phyloP scores from a whole-genome alignment of 2,113 vertebrate species.

The Morphnarchus princeps region DNA sequence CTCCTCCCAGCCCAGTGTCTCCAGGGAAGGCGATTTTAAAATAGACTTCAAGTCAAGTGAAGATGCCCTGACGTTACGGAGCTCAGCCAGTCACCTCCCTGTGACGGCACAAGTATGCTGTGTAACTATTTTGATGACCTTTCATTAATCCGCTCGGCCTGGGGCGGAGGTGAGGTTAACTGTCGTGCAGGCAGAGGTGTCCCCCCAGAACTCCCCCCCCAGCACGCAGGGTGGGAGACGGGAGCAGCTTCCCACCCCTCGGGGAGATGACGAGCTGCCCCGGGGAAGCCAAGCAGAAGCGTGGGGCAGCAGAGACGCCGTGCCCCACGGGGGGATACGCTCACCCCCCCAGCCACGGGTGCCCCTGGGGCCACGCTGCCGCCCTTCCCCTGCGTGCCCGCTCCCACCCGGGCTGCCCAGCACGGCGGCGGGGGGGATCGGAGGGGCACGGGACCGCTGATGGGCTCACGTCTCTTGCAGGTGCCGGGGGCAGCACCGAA shows the following conservation, averaged over 20 bases:
- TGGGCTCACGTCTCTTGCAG: neutral
- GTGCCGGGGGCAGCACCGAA: neutral
- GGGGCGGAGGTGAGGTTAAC: neutral
- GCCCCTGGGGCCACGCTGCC: neutral
- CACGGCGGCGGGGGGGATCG: accelerated
- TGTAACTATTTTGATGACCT: neutral
- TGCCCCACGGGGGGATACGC: accelerated
- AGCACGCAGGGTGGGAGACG: accelerated
- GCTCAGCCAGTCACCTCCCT: neutral
- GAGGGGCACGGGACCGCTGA: neutral
- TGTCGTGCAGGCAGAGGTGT: neutral
- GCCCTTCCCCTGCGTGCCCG: too few species aligned
- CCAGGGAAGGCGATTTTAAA: neutral
- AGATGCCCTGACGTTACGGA: neutral
- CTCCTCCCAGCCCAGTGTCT: neutral
- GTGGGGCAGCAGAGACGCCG: neutral
- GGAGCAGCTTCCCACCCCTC: neutral
- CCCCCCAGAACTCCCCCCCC: too few species aligned
- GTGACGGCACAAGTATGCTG: neutral
- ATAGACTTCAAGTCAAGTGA: neutral
- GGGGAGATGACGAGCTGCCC: accelerated
- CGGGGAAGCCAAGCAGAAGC: neutral
- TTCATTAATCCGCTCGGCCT: too few species aligned
- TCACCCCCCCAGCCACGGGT: neutral
- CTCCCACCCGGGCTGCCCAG: neutral